phyloP scores from a whole-genome alignment of 2,113 vertebrate genomes.

The Protomyctophum bolini region DNA sequence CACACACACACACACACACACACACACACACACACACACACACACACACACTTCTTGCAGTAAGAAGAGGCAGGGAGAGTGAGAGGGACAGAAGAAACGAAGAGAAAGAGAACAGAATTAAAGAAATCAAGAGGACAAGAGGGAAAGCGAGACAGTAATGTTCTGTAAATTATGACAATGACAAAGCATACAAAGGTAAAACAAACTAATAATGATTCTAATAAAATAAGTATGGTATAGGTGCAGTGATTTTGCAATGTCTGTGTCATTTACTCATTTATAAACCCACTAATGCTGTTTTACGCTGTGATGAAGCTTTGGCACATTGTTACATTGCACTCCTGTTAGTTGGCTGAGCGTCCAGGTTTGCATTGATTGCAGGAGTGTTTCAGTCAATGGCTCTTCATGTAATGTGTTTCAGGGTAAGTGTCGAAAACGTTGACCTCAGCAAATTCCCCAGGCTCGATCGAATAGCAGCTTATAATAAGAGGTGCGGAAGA shows the following conservation, averaged over 20 bases:
- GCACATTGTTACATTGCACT: not conserved
- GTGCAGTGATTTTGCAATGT: no score
- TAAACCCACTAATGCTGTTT: not conserved
- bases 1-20: no score
- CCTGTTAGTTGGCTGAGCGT: not conserved
- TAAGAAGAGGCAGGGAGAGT: no score
- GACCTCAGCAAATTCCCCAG: constrained; percentile 15
- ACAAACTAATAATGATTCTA: no score
- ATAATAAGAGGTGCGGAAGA: not conserved
- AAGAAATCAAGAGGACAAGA: not conserved
- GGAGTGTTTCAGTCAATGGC: constrained; percentile 25
- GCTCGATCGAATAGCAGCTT: constrained; percentile 16
- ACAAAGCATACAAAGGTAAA: no score
- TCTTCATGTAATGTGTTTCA: constrained; percentile 23
- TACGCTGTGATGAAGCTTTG: constrained; percentile 2
- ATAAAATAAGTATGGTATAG: no score
- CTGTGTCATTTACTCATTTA: constrained; percentile 7
- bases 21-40: no score
- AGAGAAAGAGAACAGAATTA: not conserved
- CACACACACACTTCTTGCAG: no score
- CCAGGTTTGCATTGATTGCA: constrained; percentile 33
- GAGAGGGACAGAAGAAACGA: not conserved
- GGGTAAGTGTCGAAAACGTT: constrained; percentile 14
- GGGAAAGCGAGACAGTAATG: no score
- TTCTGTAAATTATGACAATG: no score